Base-by-base conservation (phyloP, 2,888 invertebrate genomes). In the Unio delphinus region DNA sequence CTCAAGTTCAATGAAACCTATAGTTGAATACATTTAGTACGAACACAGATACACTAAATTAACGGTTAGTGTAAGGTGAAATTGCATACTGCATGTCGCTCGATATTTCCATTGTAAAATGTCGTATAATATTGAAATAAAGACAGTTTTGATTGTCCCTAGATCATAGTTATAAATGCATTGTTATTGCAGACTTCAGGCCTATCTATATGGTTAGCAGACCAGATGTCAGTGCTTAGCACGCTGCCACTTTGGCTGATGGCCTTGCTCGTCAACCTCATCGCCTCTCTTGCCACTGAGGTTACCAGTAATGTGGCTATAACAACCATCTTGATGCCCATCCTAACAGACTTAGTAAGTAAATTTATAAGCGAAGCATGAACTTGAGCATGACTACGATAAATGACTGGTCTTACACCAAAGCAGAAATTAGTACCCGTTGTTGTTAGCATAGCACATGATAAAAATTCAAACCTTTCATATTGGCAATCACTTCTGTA, bases 281-380 rank as follows among this genome's bases (percentile, higher is more conserved):
- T 73, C 34, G 67, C 62, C 20, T 73, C 73, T 11, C 68, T 73
- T 54, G 34, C 69, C 20, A 73, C 73, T 11, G 73, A 73, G 55
- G 62, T 73, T 3, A 73, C 69, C 3, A 73, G 69, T 55, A 73
- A 73, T 55, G 69, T 69, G 15, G 73, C 73, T 4, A 69, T 69
- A 18, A 62, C 58, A n/a, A 69, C 73, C 11, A 67, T 73, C 0
- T 55, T 67, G n/a, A 57, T 73, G 58, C 73, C 73, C 26, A 69
- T 73, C 26, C 64, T 73, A n/a, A 65, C 67, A 11, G 69, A 73
- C 8, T 54, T 73, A 20, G 73, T 73, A 67, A 11, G 45, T 45
- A 45, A 1, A 1, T 45, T 11, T 7, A 45, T 45, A 45, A 45
- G n/a, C 1, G 11, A 34, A 45, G 45, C 45, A 45, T 45, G 34